Conservation (phyloP, 2,888 invertebrate genomes). For the Chorisops tibialis region DNA sequence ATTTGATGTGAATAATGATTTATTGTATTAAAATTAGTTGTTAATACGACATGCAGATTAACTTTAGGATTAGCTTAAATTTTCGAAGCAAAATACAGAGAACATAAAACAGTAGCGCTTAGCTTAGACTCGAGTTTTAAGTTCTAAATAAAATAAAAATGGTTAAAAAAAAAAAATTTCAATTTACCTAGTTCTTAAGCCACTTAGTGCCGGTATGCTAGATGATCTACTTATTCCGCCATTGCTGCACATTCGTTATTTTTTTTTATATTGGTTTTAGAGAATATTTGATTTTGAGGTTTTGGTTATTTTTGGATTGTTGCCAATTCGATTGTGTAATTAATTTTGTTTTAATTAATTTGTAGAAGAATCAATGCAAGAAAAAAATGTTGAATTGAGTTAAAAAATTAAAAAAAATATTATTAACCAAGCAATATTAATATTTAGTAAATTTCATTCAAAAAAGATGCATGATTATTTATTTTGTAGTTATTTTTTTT, state of each 20-base stretch:
- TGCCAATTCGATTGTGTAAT: conserved; percentile 9
- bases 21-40: too few relatives aligned
- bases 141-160: not conserved
- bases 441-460: not conserved
- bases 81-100: not conserved
- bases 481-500: conserved; percentile 19
- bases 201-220: conserved; percentile 73
- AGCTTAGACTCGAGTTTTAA: not conserved
- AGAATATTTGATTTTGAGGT: conserved; percentile 32
- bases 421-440: conserved; percentile 13
- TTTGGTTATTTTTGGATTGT: conserved; percentile 19
- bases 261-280: conserved; percentile 37
- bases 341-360: conserved; percentile 4
- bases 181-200: conserved; percentile 49
- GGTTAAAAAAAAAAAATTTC: not conserved
- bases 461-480: conserved; percentile 11
- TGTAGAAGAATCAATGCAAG: conserved; percentile 29
- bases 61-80: not conserved
- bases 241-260: conserved; percentile 48
- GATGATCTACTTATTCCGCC: conserved; percentile 84
- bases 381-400: conserved; percentile 32
- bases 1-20: too few relatives aligned
- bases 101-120: not conserved
- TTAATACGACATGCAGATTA: too few relatives aligned
- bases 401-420: conserved; percentile 17